Evolutionary conservation across 2,113 vertebrate genomes (phyloP), one percentile per base, ranked within the genome.

Genomic region (Aphelocoma coerulescens): DNA sequence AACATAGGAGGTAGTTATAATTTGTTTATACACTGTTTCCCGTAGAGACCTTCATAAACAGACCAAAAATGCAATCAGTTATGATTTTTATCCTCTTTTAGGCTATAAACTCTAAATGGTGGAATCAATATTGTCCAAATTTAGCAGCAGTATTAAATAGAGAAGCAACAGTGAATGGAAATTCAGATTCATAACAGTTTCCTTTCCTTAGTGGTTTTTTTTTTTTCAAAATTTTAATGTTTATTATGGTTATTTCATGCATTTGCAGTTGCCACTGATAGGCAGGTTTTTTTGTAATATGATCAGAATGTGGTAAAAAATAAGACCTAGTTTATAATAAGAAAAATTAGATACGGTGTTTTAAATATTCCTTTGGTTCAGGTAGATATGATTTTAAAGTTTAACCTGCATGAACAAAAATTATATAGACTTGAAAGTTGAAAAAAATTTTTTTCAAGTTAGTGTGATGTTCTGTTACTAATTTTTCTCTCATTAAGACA

Each of bases 21-120:
- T 91, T 91, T 85, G 37, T 85, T 93, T 92, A 37, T 69, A 71
- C 15, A 18, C 39, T 71, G 20, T 89, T 91, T 84, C 80, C 85
- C 46, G 4, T 14, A 80, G 89, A 72, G 46, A 83, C 35, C 17
- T 93, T 77, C 32, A 32, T 65, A 67, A 66, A 51, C 67, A 69
- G 41, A 41, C 66, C 26, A 12, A 78, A 74, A 88, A 93, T 68
- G 35, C 87, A 65, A 57, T 39, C 32, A 87, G 55, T 65, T 85
- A 41, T 16, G 46, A 82, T 62, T 85, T 95, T 95, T 84, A 79
- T 74, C 65, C 57, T 95, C 66, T 90, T 61, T 41, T 81, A 61
- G 55, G 55, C 58, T 58, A 62, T 88, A 52, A 61, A 52, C 54
- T 91, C 52, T 32, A 80, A 83, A 43, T 18, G 11, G 61, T 88